phyloP scores from a whole-genome alignment of 2,113 vertebrate species.

The Brachionichthys hirsutus region DNA sequence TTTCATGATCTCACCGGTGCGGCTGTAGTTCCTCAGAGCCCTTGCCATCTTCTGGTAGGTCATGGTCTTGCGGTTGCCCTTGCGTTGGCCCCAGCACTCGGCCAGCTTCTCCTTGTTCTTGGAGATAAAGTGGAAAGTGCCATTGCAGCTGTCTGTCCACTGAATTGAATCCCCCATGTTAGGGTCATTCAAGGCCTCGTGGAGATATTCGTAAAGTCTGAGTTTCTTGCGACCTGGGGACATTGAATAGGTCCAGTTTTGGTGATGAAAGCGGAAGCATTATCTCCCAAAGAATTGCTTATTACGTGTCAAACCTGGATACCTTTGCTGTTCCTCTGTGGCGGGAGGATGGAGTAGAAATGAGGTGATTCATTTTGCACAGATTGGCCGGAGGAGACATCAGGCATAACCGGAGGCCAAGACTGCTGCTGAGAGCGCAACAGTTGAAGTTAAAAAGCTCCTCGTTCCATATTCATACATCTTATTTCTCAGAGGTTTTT shows the following conservation, averaged over 20 bases:
- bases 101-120: slow-evolving; percentile 97
- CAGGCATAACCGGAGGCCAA: slow-evolving; percentile 72
- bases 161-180: slow-evolving; percentile 93
- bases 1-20: slow-evolving; percentile 93
- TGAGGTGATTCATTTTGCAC: slow-evolving; percentile 68
- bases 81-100: slow-evolving; percentile 93
- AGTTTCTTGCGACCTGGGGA: slow-evolving; percentile 88
- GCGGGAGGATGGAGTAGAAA: slow-evolving; percentile 72
- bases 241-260: slow-evolving; percentile 6
- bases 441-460: not conserved
- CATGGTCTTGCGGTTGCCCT: slow-evolving; percentile 97
- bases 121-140: slow-evolving; percentile 94
- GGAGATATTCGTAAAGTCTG: slow-evolving; percentile 91
- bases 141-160: slow-evolving; percentile 88
- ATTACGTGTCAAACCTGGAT: not conserved
- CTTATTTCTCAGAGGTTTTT: not conserved
- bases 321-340: slow-evolving; percentile 85
- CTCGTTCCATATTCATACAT: not conserved
- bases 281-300: not conserved
- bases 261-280: not conserved
- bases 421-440: slow-evolving; percentile 55
- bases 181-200: slow-evolving; percentile 86
- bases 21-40: slow-evolving; percentile 93
- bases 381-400: slow-evolving; percentile 73
- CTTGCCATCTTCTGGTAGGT: slow-evolving; percentile 99